Base-by-base conservation (phyloP, 2,797 vertebrate genomes). In the Etheostoma perlongum region DNA sequence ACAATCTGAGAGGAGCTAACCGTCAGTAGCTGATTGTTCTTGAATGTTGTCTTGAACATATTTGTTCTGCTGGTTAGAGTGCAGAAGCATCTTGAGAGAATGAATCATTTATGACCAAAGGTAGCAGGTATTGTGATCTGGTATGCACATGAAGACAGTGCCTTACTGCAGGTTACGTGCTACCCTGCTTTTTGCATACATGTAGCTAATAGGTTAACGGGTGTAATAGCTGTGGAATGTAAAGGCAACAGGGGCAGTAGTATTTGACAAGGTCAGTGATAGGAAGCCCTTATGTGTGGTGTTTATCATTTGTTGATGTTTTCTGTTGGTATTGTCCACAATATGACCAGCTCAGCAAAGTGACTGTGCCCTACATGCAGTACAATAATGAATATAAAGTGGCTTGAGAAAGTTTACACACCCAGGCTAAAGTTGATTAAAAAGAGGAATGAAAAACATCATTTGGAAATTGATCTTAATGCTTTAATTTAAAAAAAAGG, bases 161-260 rank as follows among this genome's bases (percentile, higher is more conserved):
- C 67, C 60, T 64, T 73, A 64, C 54, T 74, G 72, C 33, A 36
- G 8, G 33, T 8, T 75, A 76, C 62, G 30, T 21, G 18, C 23
- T 87, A 67, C 15, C 63, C 64, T 87, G 59, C 46, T 70, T 83
- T 69, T 48, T 19, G 12, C 30, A 33, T 47, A 15, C 36, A 49
- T 8, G 14, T 3, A 79, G 40, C 81, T 83, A 83, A 83, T 84
- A 89, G 78, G 86, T 89, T 76, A 84, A 88, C 80, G 55, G 69
- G 78, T 85, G 60, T 81, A 58, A 58, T 19, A 2, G 63, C 69
- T 71, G 68, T 61, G 58, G 57, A 33, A 78, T 61, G 48, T 65
- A 51, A 79, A 78, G 74, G 49, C 49, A 55, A 36, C 61, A 61
- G 82, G 84, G 77, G 67, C 85, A 82, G 23, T 68, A 68, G 84